Conservation (phyloP, 1,140 invertebrate genomes). For the Calliopsis andreniformis region DNA sequence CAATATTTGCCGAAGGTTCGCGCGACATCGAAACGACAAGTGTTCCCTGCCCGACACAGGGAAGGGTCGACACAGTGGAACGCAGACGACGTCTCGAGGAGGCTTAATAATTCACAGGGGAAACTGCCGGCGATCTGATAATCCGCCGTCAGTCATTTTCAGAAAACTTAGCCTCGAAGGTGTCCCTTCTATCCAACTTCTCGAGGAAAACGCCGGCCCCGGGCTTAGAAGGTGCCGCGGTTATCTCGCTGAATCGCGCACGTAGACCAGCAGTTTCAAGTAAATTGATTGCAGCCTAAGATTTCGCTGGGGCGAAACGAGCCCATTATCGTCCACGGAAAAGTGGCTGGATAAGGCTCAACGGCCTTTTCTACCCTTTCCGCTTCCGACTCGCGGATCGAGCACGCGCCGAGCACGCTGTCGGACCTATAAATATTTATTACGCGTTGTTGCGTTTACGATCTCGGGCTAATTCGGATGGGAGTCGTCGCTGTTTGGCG, state of each 20-base stretch:
- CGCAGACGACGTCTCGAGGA: constrained; percentile 1
- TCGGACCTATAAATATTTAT: constrained; percentile 32
- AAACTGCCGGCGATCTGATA: constrained; percentile 48
- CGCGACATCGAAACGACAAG: not conserved
- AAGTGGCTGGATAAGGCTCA: constrained; percentile 50
- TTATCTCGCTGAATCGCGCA: constrained; percentile 54
- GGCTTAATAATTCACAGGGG: constrained; percentile 47
- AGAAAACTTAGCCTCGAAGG: constrained; percentile 46
- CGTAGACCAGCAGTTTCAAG: constrained; percentile 49
- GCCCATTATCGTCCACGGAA: constrained; percentile 46
- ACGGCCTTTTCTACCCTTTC: constrained; percentile 11
- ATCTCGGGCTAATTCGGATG: constrained; percentile 3
- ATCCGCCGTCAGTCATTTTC: constrained; percentile 58
- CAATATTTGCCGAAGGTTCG: constrained; percentile 18
- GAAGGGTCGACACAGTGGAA: not conserved
- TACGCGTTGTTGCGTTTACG: not conserved
- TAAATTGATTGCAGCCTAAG: constrained; percentile 56
- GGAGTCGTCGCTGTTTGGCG: not conserved
- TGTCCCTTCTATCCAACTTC: constrained; percentile 22
- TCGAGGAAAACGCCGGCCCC: constrained; percentile 6
- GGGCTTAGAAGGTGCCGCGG: constrained; percentile 10
- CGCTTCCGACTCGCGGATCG: not conserved
- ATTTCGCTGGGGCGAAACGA: constrained; percentile 38
- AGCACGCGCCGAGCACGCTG: not conserved
- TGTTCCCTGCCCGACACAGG: not conserved